These are phyloP conservation scores for Barnardius zonarius DNA, from an alignment of 2,113 vertebrate genomes.

Conservation along the genomic window DNA sequence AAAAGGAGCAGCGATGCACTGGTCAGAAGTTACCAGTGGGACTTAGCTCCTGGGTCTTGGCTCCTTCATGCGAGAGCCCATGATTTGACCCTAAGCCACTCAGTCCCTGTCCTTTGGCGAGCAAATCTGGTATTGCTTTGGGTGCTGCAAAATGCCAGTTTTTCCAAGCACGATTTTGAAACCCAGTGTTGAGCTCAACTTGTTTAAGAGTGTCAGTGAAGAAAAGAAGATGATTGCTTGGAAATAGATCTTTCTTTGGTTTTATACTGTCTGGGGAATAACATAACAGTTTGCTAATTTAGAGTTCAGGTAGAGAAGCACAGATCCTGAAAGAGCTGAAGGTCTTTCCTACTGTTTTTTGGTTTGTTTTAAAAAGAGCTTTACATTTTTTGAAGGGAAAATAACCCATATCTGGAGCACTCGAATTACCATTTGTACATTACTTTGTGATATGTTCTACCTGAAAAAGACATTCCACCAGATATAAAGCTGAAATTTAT, in stretches of 20 bases:
- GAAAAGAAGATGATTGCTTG: neutral
- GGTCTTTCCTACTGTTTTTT: neutral
- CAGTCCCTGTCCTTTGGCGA: neutral
- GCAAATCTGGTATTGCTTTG: neutral
- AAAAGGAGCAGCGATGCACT: neutral
- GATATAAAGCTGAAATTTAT: neutral
- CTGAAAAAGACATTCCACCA: neutral
- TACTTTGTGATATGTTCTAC: neutral
- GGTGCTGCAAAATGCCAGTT: neutral
- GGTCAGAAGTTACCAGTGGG: neutral
- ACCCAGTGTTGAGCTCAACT: neutral
- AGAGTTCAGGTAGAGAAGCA: neutral
- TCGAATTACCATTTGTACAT: neutral
- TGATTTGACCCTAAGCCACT: neutral
- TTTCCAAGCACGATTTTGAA: neutral
- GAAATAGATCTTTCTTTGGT: neutral
- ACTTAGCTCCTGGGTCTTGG: neutral
- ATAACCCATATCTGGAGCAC: neutral
- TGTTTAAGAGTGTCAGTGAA: accelerated
- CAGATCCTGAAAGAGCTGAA: neutral
- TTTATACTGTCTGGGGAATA: neutral
- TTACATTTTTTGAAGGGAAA: neutral
- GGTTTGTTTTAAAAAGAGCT: neutral
- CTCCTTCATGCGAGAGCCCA: accelerated
- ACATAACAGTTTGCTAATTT: neutral